These are phyloP conservation scores for Cataglyphis livida DNA, from an alignment of 2,888 invertebrate species.

Conservation along the genomic window DNA sequence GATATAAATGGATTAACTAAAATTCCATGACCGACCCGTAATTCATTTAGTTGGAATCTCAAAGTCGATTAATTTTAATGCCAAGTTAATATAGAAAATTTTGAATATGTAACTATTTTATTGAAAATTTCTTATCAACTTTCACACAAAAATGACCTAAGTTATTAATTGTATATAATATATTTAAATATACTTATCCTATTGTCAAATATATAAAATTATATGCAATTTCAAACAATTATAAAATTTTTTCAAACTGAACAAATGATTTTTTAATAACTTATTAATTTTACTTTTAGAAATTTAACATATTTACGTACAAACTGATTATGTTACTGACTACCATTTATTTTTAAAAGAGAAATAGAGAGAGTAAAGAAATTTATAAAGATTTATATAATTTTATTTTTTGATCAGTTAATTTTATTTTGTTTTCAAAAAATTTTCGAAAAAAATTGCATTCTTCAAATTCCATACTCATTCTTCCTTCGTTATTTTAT, in stretches of 20 bases:
- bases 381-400: not conserved
- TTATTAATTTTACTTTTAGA: not conserved
- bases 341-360: not conserved
- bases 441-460: not conserved
- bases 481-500: not conserved
- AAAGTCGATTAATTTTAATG: slow-evolving; percentile 34
- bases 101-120: slow-evolving; percentile 6
- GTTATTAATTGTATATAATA: not conserved
- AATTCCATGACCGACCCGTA: slow-evolving; percentile 33
- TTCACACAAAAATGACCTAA: slow-evolving; percentile 39
- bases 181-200: slow-evolving; percentile 2
- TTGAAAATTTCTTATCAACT: slow-evolving; percentile 37
- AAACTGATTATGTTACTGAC: not conserved
- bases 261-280: not conserved
- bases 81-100: slow-evolving; percentile 30
- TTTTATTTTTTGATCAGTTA: not conserved
- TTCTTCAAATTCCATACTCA: not conserved
- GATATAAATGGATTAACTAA: slow-evolving; percentile 38
- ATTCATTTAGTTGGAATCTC: slow-evolving; percentile 30
- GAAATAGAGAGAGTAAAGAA: not conserved
- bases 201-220: not conserved
- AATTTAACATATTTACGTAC: not conserved
- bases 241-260: not conserved
- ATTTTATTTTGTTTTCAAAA: not conserved
- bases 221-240: not conserved